Conservation (phyloP, 1,140 invertebrate species). For the Drosophila cardini region DNA sequence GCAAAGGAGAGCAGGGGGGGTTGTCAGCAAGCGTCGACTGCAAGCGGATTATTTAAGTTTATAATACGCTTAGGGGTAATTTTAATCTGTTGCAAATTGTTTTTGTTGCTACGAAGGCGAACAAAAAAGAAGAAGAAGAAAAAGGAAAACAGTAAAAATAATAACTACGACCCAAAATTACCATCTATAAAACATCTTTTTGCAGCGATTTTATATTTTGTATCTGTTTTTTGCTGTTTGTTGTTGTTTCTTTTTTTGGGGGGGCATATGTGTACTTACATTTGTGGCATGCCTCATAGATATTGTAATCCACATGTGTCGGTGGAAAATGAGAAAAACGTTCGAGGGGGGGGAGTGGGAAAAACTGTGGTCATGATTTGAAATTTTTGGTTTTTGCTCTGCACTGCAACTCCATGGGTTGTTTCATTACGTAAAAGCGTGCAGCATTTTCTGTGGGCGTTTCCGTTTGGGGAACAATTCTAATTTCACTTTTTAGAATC, state of each 20-base stretch:
- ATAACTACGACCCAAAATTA: constrained; percentile 46
- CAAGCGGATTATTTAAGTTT: constrained; percentile 81
- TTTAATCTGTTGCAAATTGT: constrained; percentile 84
- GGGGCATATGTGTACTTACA: constrained; percentile 31
- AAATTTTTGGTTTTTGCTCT: constrained; percentile 20
- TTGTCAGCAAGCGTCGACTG: constrained; percentile 34
- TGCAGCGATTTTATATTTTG: constrained; percentile 22
- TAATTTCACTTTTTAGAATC: constrained; percentile 49
- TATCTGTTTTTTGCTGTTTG: constrained; percentile 27
- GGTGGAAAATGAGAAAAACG: not conserved
- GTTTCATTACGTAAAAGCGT: constrained; percentile 42
- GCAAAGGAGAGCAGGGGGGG: constrained; percentile 1
- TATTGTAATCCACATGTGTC: constrained; percentile 61
- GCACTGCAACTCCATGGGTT: constrained; percentile 11
- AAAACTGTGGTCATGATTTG: constrained; percentile 33
- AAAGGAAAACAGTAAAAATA: not conserved
- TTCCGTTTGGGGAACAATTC: constrained; percentile 42
- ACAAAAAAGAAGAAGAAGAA: not conserved
- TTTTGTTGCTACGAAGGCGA: constrained; percentile 60
- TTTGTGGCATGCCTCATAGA: constrained; percentile 80
- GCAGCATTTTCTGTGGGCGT: constrained; percentile 12
- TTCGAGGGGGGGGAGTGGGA: not conserved
- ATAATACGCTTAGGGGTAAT: constrained; percentile 84
- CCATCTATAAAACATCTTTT: constrained; percentile 71
- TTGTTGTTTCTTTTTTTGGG: no score